Evolutionary conservation across 2,797 vertebrate species (phyloP), one percentile per base, ranked within the genome.

Genomic region (Erithacus rubecula): DNA sequence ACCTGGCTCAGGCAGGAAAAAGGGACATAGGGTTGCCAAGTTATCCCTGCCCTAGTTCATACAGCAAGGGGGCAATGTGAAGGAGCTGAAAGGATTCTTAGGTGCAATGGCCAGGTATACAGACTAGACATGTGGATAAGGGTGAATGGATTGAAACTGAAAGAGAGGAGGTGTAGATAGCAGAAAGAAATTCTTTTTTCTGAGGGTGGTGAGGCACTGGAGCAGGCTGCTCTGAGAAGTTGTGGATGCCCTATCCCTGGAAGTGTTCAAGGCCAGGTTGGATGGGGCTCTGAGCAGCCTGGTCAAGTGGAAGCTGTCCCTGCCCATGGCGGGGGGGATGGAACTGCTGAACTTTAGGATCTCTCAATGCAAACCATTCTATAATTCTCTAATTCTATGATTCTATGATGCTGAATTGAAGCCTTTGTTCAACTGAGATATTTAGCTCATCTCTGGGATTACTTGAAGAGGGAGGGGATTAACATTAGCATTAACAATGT

Each of bases 171-270:
- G 11, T 60, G 32, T 20, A 20, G 34, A 1, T 62, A 36, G 5
- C 14, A 24, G 27, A 19, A 55, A 43, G 16, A 43, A 82, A 55
- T 62, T 49, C 9, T 43, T n/a, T n/a, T 5, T 1, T 29, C 1
- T 60, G 41, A 53, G 30, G 2, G 6, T 41, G 7, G 13, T 29
- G 41, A 43, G 19, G n/a, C 49, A 21, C 16, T 29, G 32, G 43
- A 3, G 37, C 32, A 55, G 13, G 18, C 0, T 55, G 15, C 7
- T 22, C 55, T 17, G 16, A 29, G 16, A 49, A 55, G 15, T 0
- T 55, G 36, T 27, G 36, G 22, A 3, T 69, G 23, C 4, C 11
- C 22, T 26, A 47, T 27, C 5, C 12, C 36, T 37, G 41, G 5
- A 36, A 62, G 6, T 27, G 53, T 55, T 41, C 34, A 53, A 41